phyloP scores from a whole-genome alignment of 2,113 vertebrate genomes.

The Scalopus aquaticus region DNA sequence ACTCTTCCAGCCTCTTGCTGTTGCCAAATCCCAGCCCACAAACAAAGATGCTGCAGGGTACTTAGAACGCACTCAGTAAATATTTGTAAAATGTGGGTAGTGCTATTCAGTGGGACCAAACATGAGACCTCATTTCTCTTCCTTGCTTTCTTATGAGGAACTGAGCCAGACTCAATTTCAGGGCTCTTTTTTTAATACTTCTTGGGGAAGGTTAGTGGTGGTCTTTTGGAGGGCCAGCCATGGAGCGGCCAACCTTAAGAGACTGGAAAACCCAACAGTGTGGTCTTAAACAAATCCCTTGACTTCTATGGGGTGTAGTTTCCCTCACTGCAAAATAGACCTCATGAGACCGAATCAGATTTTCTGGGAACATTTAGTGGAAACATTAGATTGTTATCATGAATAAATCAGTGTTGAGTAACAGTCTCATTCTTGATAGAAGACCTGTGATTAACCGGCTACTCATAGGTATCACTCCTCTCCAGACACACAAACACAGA shows the following conservation, averaged over 20 bases:
- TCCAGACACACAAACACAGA: neutral
- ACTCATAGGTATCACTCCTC: neutral
- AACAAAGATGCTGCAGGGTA: neutral
- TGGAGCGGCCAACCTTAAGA: neutral
- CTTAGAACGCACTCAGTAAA: neutral
- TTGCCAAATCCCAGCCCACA: neutral
- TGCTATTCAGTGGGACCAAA: neutral
- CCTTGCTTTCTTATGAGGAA: neutral
- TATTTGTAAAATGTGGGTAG: neutral
- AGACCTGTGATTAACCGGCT: neutral
- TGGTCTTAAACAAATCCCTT: neutral
- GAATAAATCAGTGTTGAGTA: neutral
- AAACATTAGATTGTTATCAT: neutral
- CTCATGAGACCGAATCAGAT: neutral
- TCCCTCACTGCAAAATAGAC: neutral
- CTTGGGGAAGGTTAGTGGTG: neutral
- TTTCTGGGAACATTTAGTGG: neutral
- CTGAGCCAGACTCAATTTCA: neutral
- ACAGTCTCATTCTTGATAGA: neutral
- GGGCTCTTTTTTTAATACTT: neutral
- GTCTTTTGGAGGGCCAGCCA: neutral
- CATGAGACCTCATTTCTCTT: neutral
- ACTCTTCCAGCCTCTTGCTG: accelerated
- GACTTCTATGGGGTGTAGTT: neutral
- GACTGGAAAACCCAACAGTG: neutral